These are phyloP conservation scores for Tyrophagus putrescentiae DNA, from an alignment of 1,140 invertebrate species.

Conservation along the genomic window DNA sequence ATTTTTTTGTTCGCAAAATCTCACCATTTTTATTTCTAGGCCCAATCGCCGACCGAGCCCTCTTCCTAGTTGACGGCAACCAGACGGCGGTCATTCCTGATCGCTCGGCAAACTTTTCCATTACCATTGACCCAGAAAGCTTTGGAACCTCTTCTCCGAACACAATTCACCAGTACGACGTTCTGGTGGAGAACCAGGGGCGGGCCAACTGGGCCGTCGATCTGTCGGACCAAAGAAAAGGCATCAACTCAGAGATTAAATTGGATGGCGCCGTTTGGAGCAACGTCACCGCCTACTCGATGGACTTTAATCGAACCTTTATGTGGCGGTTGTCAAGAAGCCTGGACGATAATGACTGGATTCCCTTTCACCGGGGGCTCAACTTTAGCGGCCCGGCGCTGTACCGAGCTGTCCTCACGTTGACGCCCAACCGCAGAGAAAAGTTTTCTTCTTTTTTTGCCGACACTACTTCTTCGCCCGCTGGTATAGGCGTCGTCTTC, in stretches of 20 bases:
- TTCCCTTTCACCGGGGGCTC: not conserved
- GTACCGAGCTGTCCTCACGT: not conserved
- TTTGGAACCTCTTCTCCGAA: slow-evolving; percentile 19
- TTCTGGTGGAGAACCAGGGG: slow-evolving; percentile 28
- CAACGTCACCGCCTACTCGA: not conserved
- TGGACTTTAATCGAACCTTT: slow-evolving; percentile 11
- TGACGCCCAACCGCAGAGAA: slow-evolving; percentile 1
- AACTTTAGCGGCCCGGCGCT: not conserved
- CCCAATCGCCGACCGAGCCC: slow-evolving; percentile 3
- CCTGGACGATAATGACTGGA: not conserved
- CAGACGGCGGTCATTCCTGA: not conserved
- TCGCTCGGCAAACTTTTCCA: not conserved
- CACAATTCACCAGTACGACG: slow-evolving; percentile 10
- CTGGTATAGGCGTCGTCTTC: slow-evolving; percentile 55
- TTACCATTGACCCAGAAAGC: slow-evolving; percentile 19
- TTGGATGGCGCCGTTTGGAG: not conserved
- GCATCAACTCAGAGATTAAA: not conserved
- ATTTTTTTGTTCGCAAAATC: not conserved
- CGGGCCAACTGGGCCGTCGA: slow-evolving; percentile 21
- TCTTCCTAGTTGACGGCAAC: slow-evolving; percentile 9
- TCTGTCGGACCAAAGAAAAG: slow-evolving; percentile 5
- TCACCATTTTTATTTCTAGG: not conserved
- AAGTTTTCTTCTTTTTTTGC: no score
- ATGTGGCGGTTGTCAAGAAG: not conserved
- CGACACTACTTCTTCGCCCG: slow-evolving; percentile 50